Conservation (phyloP, 53 echinoderm and acorn worm species). For the Holothuria leucospilota region DNA sequence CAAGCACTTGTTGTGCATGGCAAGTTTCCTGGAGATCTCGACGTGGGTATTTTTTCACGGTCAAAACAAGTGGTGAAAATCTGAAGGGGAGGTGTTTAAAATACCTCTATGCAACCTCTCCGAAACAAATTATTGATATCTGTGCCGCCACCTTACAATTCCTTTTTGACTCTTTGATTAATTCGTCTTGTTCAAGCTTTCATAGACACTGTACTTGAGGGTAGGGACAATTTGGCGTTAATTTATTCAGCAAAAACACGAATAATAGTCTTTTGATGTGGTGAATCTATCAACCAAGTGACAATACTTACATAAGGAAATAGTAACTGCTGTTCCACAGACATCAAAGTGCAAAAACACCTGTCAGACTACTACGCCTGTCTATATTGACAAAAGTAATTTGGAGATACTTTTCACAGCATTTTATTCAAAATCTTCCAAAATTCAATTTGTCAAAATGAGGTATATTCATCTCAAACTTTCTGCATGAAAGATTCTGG, state of each 20-base stretch:
- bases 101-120: slow-evolving; percentile 6
- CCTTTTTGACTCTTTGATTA: not conserved
- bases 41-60: not conserved
- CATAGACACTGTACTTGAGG: not conserved
- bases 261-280: not conserved
- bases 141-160: not conserved
- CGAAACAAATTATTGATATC: not conserved
- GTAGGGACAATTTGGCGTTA: slow-evolving; percentile 3
- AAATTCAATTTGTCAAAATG: no score
- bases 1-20: slow-evolving; percentile 16
- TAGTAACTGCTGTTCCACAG: not conserved
- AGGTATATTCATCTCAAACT: no score
- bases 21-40: not conserved
- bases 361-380: not conserved
- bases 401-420: no score
- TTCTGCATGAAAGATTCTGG: no score
- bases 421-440: no score
- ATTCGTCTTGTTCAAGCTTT: not conserved
- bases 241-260: slow-evolving; percentile 16
- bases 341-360: slow-evolving; percentile 3
- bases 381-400: no score
- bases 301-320: not conserved
- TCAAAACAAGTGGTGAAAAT: slow-evolving; percentile 9
- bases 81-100: slow-evolving; percentile 2
- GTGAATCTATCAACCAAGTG: not conserved